These are phyloP conservation scores for Meleagris gallopavo DNA, from an alignment of 2,113 vertebrate genomes.

Conservation along the genomic window DNA sequence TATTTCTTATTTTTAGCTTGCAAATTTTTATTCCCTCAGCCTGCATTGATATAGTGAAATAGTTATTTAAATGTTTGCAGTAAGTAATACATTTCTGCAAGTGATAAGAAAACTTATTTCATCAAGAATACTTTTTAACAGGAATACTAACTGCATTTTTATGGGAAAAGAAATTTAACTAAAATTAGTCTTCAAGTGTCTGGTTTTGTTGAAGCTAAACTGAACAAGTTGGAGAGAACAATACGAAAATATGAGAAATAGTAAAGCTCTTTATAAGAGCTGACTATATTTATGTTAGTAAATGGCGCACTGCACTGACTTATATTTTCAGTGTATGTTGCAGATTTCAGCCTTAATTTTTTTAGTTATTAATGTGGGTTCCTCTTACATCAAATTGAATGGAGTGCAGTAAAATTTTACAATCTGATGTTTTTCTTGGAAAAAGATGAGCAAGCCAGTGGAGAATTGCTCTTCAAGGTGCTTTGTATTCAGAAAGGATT, in stretches of 20 bases:
- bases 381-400: neutral
- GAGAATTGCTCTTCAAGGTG: neutral
- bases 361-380: neutral
- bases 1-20: neutral
- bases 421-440: neutral
- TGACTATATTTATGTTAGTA: neutral
- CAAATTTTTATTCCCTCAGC: neutral
- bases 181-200: conserved; percentile 12
- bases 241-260: neutral
- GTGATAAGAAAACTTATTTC: conserved; percentile 21
- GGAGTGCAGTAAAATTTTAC: neutral
- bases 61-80: conserved; percentile 21
- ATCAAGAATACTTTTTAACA: conserved; percentile 9
- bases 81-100: neutral
- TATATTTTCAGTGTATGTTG: neutral
- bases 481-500: neutral
- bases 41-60: neutral
- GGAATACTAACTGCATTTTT: conserved; percentile 11
- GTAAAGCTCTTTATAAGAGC: neutral
- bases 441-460: neutral
- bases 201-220: neutral
- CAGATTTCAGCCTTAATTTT: neutral
- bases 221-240: neutral
- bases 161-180: conserved; percentile 22
- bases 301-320: neutral